Evolutionary conservation across 2,888 invertebrate species (phyloP), one percentile per base, ranked within the genome.

Genomic region (Dendrolimus houi): DNA sequence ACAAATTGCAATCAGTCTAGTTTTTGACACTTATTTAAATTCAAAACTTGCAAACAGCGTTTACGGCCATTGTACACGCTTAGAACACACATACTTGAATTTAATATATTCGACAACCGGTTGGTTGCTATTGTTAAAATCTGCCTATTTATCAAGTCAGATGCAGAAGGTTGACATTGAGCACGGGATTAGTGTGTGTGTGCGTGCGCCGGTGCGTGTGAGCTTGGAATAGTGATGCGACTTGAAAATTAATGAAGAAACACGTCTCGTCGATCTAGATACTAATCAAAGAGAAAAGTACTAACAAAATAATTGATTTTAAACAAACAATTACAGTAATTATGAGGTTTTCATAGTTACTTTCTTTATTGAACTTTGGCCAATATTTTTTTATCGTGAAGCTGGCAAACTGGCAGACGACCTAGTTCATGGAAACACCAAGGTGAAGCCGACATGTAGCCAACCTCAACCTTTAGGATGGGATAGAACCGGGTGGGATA

Each of bases 101-200:
- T 53, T 54, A 12, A 52, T n/a, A 41, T 41, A 7, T 12, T 54
- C 53, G 29, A 55, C 41, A 53, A 41, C 52, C 41, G 41, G 12
- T 52, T n/a, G 41, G 12, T 52, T n/a, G 57, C 53, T 41, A 55
- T 55, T 53, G 54, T 53, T 54, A 52, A 58, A 62, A 62, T 55
- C 55, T 63, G 55, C 59, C 41, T 63, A 64, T 63, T 64, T 62
- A 62, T 58, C 68, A 75, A 73, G 68, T 71, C 70, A 73, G 66
- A 75, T 84, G 83, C 83, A 84, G 66, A 65, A 77, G 70, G 75
- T 75, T 83, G 83, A 78, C 83, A 84, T 84, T 85, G 82, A 82
- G 71, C 76, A 47, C 47, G 47, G 3, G 47, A 6, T 9, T 2
- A 67, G 65, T 61, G 62, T 62, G 60, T 68, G 58, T 61, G 66